Evolutionary conservation across 1,140 invertebrate species (phyloP).

Genomic region (Eubasilissa regina): DNA sequence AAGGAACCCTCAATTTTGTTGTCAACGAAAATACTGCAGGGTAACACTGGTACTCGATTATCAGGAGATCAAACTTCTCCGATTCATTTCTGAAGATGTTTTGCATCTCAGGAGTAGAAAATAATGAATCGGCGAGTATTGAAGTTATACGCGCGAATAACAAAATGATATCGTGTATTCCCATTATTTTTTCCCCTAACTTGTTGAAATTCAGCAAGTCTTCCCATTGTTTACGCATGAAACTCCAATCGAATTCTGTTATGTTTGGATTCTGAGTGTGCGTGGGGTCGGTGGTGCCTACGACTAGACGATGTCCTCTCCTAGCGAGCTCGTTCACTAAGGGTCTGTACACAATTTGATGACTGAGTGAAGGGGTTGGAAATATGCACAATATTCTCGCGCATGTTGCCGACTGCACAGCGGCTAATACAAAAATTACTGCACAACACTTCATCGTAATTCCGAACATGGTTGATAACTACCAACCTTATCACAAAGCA

Average conservation of each 20-base stretch:
- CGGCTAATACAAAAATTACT: not conserved
- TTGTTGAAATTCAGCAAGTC: constrained; percentile 35
- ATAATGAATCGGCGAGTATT: constrained; percentile 36
- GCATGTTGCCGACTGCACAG: not conserved
- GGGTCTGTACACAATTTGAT: constrained; percentile 36
- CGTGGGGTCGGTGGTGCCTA: constrained; percentile 63
- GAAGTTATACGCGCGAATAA: not conserved
- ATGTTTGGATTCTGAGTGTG: constrained; percentile 60
- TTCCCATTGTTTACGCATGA: constrained; percentile 60
- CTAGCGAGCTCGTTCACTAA: constrained; percentile 59
- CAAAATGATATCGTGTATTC: constrained; percentile 31
- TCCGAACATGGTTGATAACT: not conserved
- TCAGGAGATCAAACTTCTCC: constrained; percentile 63
- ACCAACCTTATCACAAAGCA: not conserved
- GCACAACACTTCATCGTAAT: not conserved
- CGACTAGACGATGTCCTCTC: constrained; percentile 61
- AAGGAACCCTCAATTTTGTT: constrained; percentile 13
- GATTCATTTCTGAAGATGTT: constrained; percentile 59
- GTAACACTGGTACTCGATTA: constrained; percentile 59
- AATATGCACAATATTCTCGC: constrained; percentile 46
- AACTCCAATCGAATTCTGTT: constrained; percentile 63
- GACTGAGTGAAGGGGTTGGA: constrained; percentile 40
- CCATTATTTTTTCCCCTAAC: constrained; percentile 58
- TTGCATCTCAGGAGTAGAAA: constrained; percentile 59
- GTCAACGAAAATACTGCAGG: not conserved